These are phyloP conservation scores for Microchirus variegatus DNA, from an alignment of 2,797 vertebrate species.

Conservation along the genomic window DNA sequence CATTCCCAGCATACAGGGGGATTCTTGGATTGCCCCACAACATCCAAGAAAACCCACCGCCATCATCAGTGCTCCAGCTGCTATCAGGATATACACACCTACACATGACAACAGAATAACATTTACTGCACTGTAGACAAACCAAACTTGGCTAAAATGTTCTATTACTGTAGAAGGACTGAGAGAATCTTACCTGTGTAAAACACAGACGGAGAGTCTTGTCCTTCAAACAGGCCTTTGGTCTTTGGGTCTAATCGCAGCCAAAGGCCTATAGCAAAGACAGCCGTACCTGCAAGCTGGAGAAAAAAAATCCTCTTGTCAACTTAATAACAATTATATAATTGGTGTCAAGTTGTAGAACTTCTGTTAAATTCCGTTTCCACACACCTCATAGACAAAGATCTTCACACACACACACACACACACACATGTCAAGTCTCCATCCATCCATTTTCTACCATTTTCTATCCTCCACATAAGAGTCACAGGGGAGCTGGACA, in stretches of 20 bases:
- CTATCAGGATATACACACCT: constrained; percentile 96
- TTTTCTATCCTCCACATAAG: too few relatives aligned
- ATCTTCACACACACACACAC: too few relatives aligned
- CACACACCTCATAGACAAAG: too few relatives aligned
- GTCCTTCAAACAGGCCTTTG: constrained; percentile 88
- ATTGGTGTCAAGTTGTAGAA: too few relatives aligned
- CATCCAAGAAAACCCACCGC: constrained; percentile 97
- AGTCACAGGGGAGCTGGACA: too few relatives aligned
- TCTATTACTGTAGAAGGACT: neutral
- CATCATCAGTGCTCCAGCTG: constrained; percentile 95
- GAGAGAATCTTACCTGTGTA: constrained; percentile 86
- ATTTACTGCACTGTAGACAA: neutral
- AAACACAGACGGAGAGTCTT: constrained; percentile 82
- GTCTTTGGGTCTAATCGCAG: constrained; percentile 92
- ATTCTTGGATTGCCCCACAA: constrained; percentile 96
- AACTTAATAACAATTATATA: too few relatives aligned
- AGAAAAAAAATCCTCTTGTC: constrained; percentile 14
- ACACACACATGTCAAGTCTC: too few relatives aligned
- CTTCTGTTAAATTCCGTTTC: too few relatives aligned
- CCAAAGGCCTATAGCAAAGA: constrained; percentile 93
- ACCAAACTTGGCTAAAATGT: neutral
- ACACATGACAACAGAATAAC: constrained; percentile 11
- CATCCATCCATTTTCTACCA: too few relatives aligned
- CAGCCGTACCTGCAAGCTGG: constrained; percentile 93
- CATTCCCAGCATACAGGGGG: constrained; percentile 96